Conservation (phyloP, 2,797 vertebrate species). For the Lophius americanus region DNA sequence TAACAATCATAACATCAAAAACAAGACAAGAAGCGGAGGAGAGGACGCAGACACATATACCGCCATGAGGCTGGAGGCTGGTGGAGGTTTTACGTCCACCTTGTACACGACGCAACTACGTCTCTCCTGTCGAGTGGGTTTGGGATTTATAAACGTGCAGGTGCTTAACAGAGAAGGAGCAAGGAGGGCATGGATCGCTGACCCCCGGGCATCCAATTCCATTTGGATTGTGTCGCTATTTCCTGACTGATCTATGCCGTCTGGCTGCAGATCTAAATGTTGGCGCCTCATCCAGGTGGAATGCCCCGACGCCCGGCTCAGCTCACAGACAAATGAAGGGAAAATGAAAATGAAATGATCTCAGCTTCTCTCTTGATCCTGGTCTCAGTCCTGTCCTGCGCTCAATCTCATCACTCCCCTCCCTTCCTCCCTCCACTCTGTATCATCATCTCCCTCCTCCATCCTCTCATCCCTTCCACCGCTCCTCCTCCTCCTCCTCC, state of each 20-base stretch:
- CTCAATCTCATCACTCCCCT: constrained; percentile 71
- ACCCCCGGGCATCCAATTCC: constrained; percentile 48
- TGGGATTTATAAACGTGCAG: constrained; percentile 42
- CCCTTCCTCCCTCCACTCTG: constrained; percentile 33
- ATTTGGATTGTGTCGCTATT: constrained; percentile 64
- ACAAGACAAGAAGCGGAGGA: constrained; percentile 20
- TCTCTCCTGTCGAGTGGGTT: constrained; percentile 24
- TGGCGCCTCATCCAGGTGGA: constrained; percentile 66
- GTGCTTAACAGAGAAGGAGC: background rate
- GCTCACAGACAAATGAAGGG: constrained; percentile 68
- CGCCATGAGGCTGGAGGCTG: constrained; percentile 39
- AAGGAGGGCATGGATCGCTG: constrained; percentile 41
- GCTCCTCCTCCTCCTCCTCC: constrained; percentile 24
- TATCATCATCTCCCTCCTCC: constrained; percentile 41
- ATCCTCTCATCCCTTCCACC: constrained; percentile 11
- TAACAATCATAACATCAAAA: constrained; percentile 56
- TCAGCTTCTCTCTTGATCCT: constrained; percentile 72
- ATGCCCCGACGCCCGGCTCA: constrained; percentile 57
- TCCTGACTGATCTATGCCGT: constrained; percentile 73
- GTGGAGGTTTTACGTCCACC: constrained; percentile 25
- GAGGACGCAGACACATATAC: constrained; percentile 34
- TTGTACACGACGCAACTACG: constrained; percentile 29
- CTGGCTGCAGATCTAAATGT: constrained; percentile 70
- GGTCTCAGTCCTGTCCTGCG: constrained; percentile 70
- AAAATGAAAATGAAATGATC: constrained; percentile 81